Percentiles rank a stretch among this genome's conserved stretches.
Evolutionary conservation across 2,113 vertebrate genomes (phyloP).

Genomic region (Galeopterus variegatus): DNA sequence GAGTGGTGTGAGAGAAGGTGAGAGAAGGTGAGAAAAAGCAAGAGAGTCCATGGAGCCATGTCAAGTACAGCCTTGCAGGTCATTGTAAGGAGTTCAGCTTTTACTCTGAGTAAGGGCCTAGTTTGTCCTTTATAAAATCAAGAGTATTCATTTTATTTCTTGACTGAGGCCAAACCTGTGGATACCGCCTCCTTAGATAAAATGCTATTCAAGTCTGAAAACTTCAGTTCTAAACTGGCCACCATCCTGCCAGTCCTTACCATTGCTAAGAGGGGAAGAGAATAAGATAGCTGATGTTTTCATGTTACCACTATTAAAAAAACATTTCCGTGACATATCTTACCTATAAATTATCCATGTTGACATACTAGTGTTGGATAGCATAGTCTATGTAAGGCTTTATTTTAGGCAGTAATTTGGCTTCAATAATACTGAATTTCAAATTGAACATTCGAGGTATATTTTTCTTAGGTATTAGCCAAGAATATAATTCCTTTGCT

Average conservation of each 20-base stretch:
- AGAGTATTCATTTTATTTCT: background rate
- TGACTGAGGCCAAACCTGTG: background rate
- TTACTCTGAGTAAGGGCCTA: background rate
- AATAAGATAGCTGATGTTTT: background rate
- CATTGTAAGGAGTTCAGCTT: background rate
- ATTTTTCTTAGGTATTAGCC: background rate
- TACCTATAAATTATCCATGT: background rate
- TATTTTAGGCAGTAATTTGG: background rate
- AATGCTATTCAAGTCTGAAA: background rate
- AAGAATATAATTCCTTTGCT: background rate
- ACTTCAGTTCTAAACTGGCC: background rate
- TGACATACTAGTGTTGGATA: background rate
- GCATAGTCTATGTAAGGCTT: background rate
- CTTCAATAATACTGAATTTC: background rate
- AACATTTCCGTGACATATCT: background rate
- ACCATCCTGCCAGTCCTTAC: background rate
- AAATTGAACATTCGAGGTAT: background rate
- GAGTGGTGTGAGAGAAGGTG: no score
- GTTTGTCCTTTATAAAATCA: background rate
- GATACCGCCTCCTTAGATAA: background rate
- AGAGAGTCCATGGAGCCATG: background rate
- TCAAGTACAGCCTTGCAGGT: background rate
- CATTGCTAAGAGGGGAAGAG: background rate
- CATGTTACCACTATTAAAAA: background rate
- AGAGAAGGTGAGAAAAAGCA: no score